Conservation (phyloP, 30 jellyfish, hydroid and myxozoan species). For the Hydractinia symbiolongicarpus region DNA sequence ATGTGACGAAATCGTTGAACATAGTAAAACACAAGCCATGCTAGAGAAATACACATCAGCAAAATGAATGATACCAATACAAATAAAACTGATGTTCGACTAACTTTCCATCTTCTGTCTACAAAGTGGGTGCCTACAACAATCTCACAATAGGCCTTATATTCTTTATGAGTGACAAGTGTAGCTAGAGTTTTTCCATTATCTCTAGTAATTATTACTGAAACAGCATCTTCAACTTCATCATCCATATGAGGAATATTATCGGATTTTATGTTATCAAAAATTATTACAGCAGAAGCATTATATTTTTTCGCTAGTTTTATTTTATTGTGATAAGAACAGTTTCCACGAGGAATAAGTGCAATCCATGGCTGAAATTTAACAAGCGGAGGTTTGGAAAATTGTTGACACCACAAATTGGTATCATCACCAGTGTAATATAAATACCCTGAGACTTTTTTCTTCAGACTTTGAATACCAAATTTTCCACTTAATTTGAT, state of each 20-base stretch:
- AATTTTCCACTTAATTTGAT: constrained; percentile 16
- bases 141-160: constrained; percentile 25
- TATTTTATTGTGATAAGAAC: constrained; percentile 46
- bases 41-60: constrained; percentile 92
- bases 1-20: constrained; percentile 86
- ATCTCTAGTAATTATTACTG: constrained; percentile 46
- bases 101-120: constrained; percentile 59
- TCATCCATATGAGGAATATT: constrained; percentile 18
- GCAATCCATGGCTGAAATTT: constrained; percentile 61
- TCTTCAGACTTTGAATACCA: constrained; percentile 17
- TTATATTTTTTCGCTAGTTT: constrained; percentile 50
- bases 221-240: constrained; percentile 39
- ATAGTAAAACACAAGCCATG: constrained; percentile 94
- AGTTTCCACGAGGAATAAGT: constrained; percentile 59
- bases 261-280: constrained; percentile 26
- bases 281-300: constrained; percentile 85
- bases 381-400: background rate
- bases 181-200: constrained; percentile 29
- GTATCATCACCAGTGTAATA: background rate
- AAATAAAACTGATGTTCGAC: constrained; percentile 81
- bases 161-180: background rate
- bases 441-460: background rate
- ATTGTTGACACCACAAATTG: constrained; percentile 13
- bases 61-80: constrained; percentile 87
- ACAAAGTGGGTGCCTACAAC: constrained; percentile 51